Evolutionary conservation across 1,140 invertebrate genomes (phyloP), one percentile per base, ranked within the genome.

Genomic region (Acromyrmex charruanus): DNA sequence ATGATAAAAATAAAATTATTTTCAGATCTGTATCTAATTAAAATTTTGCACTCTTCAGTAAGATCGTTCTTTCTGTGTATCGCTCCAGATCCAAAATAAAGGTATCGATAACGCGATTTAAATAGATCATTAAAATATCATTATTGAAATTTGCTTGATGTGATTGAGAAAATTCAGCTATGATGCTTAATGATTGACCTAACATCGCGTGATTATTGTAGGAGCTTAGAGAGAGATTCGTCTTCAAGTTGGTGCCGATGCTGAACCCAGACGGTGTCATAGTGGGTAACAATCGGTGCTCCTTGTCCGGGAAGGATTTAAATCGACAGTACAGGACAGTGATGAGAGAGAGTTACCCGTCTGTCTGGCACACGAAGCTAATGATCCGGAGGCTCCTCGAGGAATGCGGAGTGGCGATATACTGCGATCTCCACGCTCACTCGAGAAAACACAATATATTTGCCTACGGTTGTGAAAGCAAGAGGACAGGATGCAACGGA

Each of bases 161-260:
- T 39, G 35, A 39, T n/a, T 14, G 5, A 35, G 18, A n/a, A 31
- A 35, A 31, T 31, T 55, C 31, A 6, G 6, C 3, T 28, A 0
- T 14, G 49, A 51, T 16, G 6, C 7, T 69, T 49, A 66, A 85
- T 59, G n/a, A 61, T 3, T 9, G 5, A 25, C 16, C 59, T 28
- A 65, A 77, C 9, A 39, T 63, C 39, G 18, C 55, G 3, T 6
- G 39, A 63, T 75, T 92, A 95, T 39, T 21, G 7, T 89, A 97
- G 95, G 97, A 98, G 92, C 95, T 99, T n/a, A 96, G 99, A 65
- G 98, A 99, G 92, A 97, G 98, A 93, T 99, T 98, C 95, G 98
- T 99, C 87, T 99, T 99, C 94, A 99, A 99, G 95, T 94, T 99
- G 74, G 97, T 99, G 87, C 99, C 99, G 66, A 99, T 99, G 98